A percentile compares a stretch with the other conserved stretches of the same genome.
Evolutionary conservation across 2,797 vertebrate species (phyloP).

Genomic region (Acanthiza pusilla): DNA sequence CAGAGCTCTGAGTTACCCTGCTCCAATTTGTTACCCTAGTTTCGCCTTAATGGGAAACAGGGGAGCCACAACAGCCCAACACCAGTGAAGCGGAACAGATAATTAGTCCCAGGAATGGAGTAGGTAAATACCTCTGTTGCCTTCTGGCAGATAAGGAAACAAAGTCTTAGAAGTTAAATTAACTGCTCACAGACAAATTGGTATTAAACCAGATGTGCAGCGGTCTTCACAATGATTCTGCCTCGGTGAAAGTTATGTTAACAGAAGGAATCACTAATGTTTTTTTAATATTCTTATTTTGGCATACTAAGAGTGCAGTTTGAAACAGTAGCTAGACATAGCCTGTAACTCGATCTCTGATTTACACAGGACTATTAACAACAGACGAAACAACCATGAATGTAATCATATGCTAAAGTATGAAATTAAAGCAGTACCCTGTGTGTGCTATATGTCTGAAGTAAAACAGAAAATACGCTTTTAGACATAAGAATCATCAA

Average conservation of each 20-base stretch:
- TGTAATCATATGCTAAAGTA: neutral
- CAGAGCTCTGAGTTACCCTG: neutral
- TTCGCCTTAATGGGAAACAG: neutral
- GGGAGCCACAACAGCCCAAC: neutral
- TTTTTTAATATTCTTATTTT: neutral
- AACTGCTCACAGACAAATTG: neutral
- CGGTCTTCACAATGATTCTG: neutral
- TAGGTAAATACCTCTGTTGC: neutral
- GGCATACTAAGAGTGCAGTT: neutral
- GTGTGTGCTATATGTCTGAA: neutral
- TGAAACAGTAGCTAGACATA: neutral
- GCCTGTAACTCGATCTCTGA: neutral
- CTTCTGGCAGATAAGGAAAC: neutral
- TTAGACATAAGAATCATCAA: neutral
- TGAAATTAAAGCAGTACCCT: neutral
- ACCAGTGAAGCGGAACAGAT: neutral
- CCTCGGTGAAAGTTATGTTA: neutral
- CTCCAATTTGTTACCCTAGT: neutral
- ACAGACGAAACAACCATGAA: neutral
- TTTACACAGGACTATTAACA: neutral
- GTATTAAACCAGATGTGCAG: neutral
- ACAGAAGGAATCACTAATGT: neutral
- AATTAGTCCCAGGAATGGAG: neutral
- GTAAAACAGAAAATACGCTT: neutral
- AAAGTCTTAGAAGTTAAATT: neutral